Conservation (phyloP, 2,888 invertebrate genomes). For the Trisateles emortualis region DNA sequence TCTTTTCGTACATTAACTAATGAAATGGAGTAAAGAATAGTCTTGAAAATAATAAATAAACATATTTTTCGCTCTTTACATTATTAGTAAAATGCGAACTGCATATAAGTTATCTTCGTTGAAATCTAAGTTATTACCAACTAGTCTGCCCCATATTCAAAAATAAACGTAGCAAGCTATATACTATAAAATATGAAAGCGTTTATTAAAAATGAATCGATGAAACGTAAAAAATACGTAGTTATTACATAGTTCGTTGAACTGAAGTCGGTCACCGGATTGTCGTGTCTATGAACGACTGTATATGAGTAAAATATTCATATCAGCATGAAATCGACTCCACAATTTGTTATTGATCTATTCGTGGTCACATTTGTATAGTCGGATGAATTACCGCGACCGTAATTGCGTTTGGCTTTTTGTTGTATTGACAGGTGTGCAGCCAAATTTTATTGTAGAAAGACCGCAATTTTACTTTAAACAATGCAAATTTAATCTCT, state of each 20-base stretch:
- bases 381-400: not conserved
- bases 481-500: too few species aligned
- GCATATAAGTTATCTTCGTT: too few species aligned
- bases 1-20: too few species aligned
- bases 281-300: conserved; percentile 39
- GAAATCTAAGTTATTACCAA: not conserved
- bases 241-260: conserved; percentile 50
- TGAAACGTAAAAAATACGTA: conserved; percentile 48
- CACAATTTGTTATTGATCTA: conserved; percentile 43
- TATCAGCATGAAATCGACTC: conserved; percentile 42
- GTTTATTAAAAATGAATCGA: conserved; percentile 47
- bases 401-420: not conserved
- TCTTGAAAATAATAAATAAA: too few species aligned
- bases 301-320: conserved; percentile 35
- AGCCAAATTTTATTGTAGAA: too few species aligned
- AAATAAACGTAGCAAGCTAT: too few species aligned
- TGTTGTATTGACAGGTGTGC: not conserved
- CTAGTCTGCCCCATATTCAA: too few species aligned
- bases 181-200: too few species aligned
- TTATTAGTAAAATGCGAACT: too few species aligned
- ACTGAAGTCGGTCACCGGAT: conserved; percentile 34
- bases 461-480: too few species aligned
- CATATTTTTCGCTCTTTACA: too few species aligned
- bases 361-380: conserved; percentile 18
- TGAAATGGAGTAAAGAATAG: too few species aligned